Percentiles rank a stretch among this genome's conserved stretches.
These are phyloP conservation scores for Passerina amoena DNA, from an alignment of 2,113 vertebrate genomes.

Conservation along the genomic window DNA sequence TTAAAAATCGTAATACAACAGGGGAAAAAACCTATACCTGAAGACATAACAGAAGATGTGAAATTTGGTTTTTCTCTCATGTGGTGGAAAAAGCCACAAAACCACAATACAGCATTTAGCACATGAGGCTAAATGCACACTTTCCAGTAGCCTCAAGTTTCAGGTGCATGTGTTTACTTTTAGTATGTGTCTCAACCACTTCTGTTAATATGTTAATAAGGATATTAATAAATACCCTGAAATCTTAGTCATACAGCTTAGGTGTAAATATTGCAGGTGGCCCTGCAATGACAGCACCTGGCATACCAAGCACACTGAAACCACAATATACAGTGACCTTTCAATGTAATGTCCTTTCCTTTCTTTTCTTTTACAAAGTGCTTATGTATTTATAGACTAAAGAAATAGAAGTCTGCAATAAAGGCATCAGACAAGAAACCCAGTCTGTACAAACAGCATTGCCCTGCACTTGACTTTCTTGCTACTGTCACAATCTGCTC, in stretches of 20 bases:
- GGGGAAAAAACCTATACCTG: neutral
- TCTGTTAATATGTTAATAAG: neutral
- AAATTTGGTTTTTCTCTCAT: neutral
- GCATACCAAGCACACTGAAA: neutral
- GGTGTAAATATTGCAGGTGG: neutral
- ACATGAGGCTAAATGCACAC: neutral
- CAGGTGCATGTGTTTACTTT: neutral
- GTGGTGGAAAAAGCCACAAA: neutral
- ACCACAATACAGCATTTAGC: neutral
- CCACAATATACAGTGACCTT: neutral
- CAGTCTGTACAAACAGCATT: neutral
- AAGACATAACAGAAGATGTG: neutral
- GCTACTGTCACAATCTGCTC: neutral
- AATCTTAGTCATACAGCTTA: neutral
- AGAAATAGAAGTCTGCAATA: neutral
- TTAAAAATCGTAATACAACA: neutral
- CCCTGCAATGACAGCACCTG: neutral
- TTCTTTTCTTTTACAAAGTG: neutral
- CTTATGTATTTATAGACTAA: neutral
- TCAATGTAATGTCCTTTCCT: neutral
- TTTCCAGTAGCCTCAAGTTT: neutral
- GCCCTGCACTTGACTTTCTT: neutral
- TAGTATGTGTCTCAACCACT: neutral
- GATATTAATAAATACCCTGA: neutral
- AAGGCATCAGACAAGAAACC: constrained; percentile 2